A percentile compares a stretch with the other conserved stretches of the same genome.
phyloP scores from a whole-genome alignment of 2,113 vertebrate species.

The Petrocephalus microphthalmus region DNA sequence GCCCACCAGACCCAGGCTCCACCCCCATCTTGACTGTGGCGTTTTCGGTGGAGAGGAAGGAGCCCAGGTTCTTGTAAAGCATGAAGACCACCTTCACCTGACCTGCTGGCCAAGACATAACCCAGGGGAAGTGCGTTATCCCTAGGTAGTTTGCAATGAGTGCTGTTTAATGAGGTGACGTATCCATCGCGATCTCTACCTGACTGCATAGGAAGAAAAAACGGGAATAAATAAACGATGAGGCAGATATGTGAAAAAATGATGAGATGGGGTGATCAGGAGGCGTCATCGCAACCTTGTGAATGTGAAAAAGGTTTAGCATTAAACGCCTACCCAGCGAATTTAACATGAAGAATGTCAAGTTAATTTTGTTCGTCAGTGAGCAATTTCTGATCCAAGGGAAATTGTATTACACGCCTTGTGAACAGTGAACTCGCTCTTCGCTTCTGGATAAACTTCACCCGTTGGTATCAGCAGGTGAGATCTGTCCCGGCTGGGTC shows the following conservation, averaged over 20 bases:
- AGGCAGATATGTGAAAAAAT: constrained; percentile 22
- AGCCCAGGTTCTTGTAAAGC: constrained; percentile 85
- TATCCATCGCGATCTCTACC: background rate
- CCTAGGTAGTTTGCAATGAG: constrained; percentile 38
- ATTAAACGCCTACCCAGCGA: background rate
- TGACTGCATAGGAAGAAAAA: background rate
- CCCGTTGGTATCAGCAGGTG: background rate
- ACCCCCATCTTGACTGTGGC: constrained; percentile 79
- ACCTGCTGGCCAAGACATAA: constrained; percentile 53
- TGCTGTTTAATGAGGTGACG: background rate
- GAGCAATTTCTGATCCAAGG: background rate
- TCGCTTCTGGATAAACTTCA: background rate
- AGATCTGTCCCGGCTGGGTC: background rate
- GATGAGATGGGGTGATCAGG: background rate
- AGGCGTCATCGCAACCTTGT: background rate
- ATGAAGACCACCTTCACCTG: constrained; percentile 89
- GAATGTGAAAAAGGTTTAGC: background rate
- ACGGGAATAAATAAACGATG: constrained; percentile 24
- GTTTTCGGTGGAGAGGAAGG: constrained; percentile 84
- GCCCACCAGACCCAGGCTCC: constrained; percentile 51
- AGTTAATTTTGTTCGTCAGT: constrained; percentile 6
- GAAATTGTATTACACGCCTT: background rate
- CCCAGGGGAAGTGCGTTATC: constrained; percentile 60
- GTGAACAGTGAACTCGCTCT: background rate
- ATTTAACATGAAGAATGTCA: background rate